Evolutionary conservation across 2,797 vertebrate species (phyloP), one percentile per base, ranked within the genome.

Genomic region (Diplodus sargus): DNA sequence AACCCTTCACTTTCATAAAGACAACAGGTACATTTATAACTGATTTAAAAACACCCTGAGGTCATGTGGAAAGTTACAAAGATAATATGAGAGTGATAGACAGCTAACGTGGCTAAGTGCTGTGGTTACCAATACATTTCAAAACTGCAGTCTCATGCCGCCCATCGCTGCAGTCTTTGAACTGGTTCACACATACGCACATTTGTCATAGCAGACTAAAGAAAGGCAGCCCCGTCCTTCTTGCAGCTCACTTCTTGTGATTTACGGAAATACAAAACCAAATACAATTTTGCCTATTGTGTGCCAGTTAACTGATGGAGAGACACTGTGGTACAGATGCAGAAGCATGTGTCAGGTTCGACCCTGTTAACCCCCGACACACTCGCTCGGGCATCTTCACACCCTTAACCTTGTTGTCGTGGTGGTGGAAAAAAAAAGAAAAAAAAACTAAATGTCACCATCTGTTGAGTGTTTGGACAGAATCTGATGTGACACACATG

Each of bases 401-500:
- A 91, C 71, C 78, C 70, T 78, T 81, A 85, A 90, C 81, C 83
- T 85, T 76, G 67, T 87, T 85, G 83, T 86, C 70, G 78, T 76
- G 70, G 58, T 71, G 74, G 48, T 59, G 30, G 6, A 7, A 23
- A 51, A 52, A 20, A 3, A 4, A 23, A 71, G n/a, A n/a, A 51
- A 61, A 16, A 71, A 59, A 51, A 68, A 48, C 57, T 3, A 85
- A 91, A 90, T 85, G 89, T 92, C 90, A 90, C 87, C 88, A 88
- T 91, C 90, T 92, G 90, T 89, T 85, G 80, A 82, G 70, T 74
- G 71, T 79, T 79, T 76, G 76, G 80, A 83, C 45, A 57, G 60
- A 78, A 87, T 80, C 42, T 58, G 56, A 70, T 78, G 82, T 39
- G 49, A 76, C 81, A 85, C 78, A 76, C 77, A 63, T 53, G 56